Conservation (phyloP, 2,888 invertebrate genomes). For the Caenorhabditis angaria region DNA sequence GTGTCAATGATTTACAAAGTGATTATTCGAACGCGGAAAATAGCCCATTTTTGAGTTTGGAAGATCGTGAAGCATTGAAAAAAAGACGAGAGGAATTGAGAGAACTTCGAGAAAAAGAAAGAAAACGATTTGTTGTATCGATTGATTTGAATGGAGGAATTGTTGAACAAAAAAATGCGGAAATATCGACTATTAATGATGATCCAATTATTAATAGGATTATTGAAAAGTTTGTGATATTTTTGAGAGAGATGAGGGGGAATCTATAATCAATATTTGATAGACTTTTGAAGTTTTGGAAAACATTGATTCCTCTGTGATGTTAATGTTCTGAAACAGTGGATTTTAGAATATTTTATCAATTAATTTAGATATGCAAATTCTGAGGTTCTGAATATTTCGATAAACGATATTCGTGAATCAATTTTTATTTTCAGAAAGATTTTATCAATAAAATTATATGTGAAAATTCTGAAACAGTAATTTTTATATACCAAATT, state of each 20-base stretch:
- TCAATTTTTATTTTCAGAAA: too few relatives aligned
- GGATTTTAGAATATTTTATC: too few relatives aligned
- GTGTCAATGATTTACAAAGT: conserved; percentile 66
- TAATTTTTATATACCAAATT: too few relatives aligned
- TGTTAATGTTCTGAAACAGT: conserved; percentile 3
- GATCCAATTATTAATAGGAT: conserved; percentile 65
- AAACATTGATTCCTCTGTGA: neutral
- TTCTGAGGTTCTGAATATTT: too few relatives aligned
- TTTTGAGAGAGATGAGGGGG: too few relatives aligned
- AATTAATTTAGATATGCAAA: too few relatives aligned
- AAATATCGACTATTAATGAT: conserved; percentile 14
- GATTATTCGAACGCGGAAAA: conserved; percentile 69
- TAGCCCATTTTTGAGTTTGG: conserved; percentile 82
- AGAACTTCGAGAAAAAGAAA: conserved; percentile 46
- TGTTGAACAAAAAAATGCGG: conserved; percentile 39
- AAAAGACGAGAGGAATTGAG: conserved; percentile 62
- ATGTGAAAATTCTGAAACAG: too few relatives aligned
- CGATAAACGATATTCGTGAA: too few relatives aligned
- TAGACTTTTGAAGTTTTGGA: neutral
- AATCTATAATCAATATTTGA: too few relatives aligned
- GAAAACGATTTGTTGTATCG: conserved; percentile 54
- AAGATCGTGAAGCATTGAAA: conserved; percentile 61
- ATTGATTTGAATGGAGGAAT: conserved; percentile 54
- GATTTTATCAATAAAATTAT: too few relatives aligned
- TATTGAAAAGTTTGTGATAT: conserved; percentile 41